Conservation (phyloP, 2,888 invertebrate genomes). For the Portevinia maculata region DNA sequence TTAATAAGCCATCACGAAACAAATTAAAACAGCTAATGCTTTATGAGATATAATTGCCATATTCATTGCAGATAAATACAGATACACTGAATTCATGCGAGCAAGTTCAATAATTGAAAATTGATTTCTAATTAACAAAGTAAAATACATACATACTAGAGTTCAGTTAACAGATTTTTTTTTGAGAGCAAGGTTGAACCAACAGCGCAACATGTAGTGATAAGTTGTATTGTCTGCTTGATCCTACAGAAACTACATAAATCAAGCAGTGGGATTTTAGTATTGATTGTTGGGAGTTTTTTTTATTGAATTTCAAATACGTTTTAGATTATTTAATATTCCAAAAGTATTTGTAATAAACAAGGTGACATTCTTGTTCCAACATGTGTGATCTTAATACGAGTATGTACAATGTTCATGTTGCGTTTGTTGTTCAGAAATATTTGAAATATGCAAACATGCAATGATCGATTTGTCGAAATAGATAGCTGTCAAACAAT, state of each 20-base stretch:
- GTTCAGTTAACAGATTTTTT: neutral
- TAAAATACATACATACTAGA: neutral
- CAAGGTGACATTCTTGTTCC: too few species aligned
- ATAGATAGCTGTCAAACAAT: too few species aligned
- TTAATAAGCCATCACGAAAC: too few species aligned
- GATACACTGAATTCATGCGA: neutral
- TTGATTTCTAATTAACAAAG: neutral
- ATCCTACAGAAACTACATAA: neutral
- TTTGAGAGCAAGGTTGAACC: slow-evolving; percentile 9
- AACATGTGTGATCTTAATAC: too few species aligned
- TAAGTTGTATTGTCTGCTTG: neutral
- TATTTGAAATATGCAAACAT: too few species aligned
- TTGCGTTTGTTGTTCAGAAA: too few species aligned
- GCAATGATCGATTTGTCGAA: too few species aligned
- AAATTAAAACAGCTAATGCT: neutral
- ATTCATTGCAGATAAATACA: neutral
- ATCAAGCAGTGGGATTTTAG: neutral
- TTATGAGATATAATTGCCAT: neutral
- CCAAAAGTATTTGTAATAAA: neutral
- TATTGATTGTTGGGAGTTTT: too few species aligned
- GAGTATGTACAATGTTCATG: too few species aligned
- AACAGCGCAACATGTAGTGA: neutral
- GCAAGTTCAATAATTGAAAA: neutral
- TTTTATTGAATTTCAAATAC: too few species aligned
- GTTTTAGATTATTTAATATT: too few species aligned